Conservation (phyloP, 1,140 invertebrate species). For the Drosophila sp. region DNA sequence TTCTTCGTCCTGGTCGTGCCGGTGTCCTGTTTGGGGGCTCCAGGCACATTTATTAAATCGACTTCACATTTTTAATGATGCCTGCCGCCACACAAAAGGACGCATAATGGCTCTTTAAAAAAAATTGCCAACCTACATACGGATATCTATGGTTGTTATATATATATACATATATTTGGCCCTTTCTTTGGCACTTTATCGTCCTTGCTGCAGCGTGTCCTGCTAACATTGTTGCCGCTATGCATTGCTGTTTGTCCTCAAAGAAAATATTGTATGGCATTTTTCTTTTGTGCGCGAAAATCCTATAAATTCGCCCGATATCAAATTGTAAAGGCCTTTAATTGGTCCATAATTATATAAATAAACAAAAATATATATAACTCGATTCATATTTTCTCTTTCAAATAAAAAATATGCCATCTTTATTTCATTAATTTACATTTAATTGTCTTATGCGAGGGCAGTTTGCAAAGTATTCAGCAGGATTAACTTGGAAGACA, state of each 20-base stretch:
- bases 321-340: neutral
- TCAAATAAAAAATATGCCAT: slow-evolving; percentile 1
- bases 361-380: neutral
- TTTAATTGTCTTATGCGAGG: slow-evolving; percentile 11
- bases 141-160: slow-evolving; percentile 2
- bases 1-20: slow-evolving; percentile 27
- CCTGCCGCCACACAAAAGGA: slow-evolving; percentile 47
- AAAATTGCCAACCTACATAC: slow-evolving; percentile 43
- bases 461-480: neutral
- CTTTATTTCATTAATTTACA: slow-evolving; percentile 6
- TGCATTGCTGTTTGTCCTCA: slow-evolving; percentile 24
- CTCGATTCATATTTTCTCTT: neutral
- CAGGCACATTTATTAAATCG: slow-evolving; percentile 73
- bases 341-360: slow-evolving; percentile 18
- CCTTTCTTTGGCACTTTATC: slow-evolving; percentile 51
- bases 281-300: slow-evolving; percentile 23
- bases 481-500: neutral
- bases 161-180: slow-evolving; percentile 54
- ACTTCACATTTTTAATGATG: slow-evolving; percentile 74
- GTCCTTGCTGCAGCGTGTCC: slow-evolving; percentile 40
- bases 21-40: slow-evolving; percentile 52
- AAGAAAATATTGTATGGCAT: slow-evolving; percentile 16
- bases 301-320: slow-evolving; percentile 23
- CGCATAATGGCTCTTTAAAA: slow-evolving; percentile 33
- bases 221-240: slow-evolving; percentile 48